phyloP scores from a whole-genome alignment of 2,888 invertebrate species.

The Periphyllus acericola region DNA sequence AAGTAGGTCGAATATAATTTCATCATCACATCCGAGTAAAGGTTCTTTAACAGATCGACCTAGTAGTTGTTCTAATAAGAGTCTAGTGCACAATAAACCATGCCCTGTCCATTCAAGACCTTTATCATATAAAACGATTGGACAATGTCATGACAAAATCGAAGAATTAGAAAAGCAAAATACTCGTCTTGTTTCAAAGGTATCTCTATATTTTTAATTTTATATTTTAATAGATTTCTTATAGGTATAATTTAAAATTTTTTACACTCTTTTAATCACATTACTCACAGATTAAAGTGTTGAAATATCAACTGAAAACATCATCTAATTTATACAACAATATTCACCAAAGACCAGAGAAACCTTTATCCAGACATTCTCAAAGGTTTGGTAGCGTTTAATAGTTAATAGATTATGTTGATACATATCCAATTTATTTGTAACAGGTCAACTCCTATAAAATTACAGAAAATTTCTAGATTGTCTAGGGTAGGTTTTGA shows the following conservation, averaged over 20 bases:
- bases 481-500: slow-evolving; percentile 57
- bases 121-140: slow-evolving; percentile 49
- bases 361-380: slow-evolving; percentile 55
- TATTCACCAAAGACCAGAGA: slow-evolving; percentile 54
- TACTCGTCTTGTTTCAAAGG: slow-evolving; percentile 48
- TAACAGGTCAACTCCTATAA: slow-evolving; percentile 49
- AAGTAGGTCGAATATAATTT: slow-evolving; percentile 44
- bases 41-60: slow-evolving; percentile 50
- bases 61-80: slow-evolving; percentile 55
- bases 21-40: slow-evolving; percentile 46
- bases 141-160: slow-evolving; percentile 52
- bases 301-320: slow-evolving; percentile 58
- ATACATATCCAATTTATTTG: background rate
- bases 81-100: slow-evolving; percentile 46
- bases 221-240: background rate
- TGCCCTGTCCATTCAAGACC: slow-evolving; percentile 47
- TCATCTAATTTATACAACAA: slow-evolving; percentile 48
- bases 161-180: slow-evolving; percentile 56
- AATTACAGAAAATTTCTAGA: slow-evolving; percentile 53
- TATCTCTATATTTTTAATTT: background rate
- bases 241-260: too few species aligned
- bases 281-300: slow-evolving; percentile 46
- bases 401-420: background rate
- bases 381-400: slow-evolving; percentile 49
- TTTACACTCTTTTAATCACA: background rate